Evolutionary conservation across 1,140 invertebrate species (phyloP), one percentile per base, ranked within the genome.

Genomic region (Schlechtendalia chinensis): DNA sequence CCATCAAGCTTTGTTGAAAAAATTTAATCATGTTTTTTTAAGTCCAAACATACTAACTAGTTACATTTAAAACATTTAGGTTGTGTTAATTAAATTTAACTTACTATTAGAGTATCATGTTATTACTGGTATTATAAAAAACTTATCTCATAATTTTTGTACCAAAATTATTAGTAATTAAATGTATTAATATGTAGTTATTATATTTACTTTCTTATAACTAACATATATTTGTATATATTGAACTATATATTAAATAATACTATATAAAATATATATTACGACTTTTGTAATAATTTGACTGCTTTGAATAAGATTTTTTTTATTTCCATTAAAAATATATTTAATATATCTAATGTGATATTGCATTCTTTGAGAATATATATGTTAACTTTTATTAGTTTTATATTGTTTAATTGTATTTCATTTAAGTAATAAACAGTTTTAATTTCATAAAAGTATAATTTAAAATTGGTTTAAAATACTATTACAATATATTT

Each of bases 1-100:
- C 96, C 96, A 2, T 94, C 94, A 56, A 96, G 93, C 84, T 98
- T 98, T 88, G 96, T 97, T 19, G 93, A 96, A 86, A 88, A 86
- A 83, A 89, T 89, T 87, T 90, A 86, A 90, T 63, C 11, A 5
- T n/a, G n/a, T 80, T 83, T 84, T 32, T 50, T 27, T 0, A 19
- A 5, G 16, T 22, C 22, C n/a, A 75, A 14, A 17, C 39, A 75
- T 58, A 16, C 5, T 39, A 71, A 19, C 11, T 29, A 72, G 16
- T 50, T 50, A 12, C 47, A 45, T 50, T 72, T 27, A 58, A 6
- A 17, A 39, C 10, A 22, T 17, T 58, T 59, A 59, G 53, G 56
- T 22, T 24, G 10, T 0, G 19, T 59, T 75, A 58, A 56, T 45
- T 75, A 8, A 59, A 75, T 39, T 75, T 75, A 75, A 75, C n/a